Percentiles rank a stretch among this genome's conserved stretches.
These are phyloP conservation scores for Sparus aurata DNA, from an alignment of 2,797 vertebrate species.

Conservation along the genomic window DNA sequence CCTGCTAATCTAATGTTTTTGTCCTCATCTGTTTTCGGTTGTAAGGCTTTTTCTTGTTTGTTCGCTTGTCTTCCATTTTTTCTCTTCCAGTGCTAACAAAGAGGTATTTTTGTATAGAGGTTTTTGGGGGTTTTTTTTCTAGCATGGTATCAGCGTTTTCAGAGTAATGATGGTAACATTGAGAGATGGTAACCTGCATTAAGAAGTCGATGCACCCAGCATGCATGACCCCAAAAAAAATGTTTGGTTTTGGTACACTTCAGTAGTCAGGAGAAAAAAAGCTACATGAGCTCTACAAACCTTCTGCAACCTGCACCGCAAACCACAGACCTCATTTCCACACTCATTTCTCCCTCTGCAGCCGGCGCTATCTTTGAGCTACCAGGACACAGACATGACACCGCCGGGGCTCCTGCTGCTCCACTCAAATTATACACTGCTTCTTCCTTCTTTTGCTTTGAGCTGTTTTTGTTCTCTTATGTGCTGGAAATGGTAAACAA, in stretches of 20 bases:
- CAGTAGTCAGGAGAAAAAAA: background rate
- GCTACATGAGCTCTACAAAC: slow-evolving; percentile 24
- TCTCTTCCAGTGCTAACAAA: too few species aligned
- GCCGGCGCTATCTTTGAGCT: slow-evolving; percentile 63
- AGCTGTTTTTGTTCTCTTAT: slow-evolving; percentile 77
- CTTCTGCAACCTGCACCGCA: slow-evolving; percentile 33
- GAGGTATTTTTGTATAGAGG: too few species aligned
- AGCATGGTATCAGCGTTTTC: too few species aligned
- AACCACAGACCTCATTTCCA: slow-evolving; percentile 65
- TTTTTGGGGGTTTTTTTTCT: too few species aligned
- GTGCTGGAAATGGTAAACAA: slow-evolving; percentile 76
- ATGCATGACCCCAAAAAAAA: background rate
- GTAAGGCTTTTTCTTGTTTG: too few species aligned
- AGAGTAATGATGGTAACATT: too few species aligned
- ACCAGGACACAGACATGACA: slow-evolving; percentile 70
- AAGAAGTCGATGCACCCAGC: background rate
- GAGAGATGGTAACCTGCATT: background rate
- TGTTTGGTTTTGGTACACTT: slow-evolving; percentile 7
- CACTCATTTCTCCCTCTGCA: slow-evolving; percentile 45
- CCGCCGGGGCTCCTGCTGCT: slow-evolving; percentile 55
- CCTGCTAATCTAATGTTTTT: too few species aligned
- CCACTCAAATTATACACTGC: slow-evolving; percentile 65
- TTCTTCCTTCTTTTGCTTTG: slow-evolving; percentile 68
- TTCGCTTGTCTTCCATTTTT: too few species aligned
- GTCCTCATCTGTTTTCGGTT: too few species aligned